A percentile compares a stretch with the other conserved stretches of the same genome.
These are phyloP conservation scores for Pheosia gnoma DNA, from an alignment of 2,888 invertebrate genomes.

Conservation along the genomic window DNA sequence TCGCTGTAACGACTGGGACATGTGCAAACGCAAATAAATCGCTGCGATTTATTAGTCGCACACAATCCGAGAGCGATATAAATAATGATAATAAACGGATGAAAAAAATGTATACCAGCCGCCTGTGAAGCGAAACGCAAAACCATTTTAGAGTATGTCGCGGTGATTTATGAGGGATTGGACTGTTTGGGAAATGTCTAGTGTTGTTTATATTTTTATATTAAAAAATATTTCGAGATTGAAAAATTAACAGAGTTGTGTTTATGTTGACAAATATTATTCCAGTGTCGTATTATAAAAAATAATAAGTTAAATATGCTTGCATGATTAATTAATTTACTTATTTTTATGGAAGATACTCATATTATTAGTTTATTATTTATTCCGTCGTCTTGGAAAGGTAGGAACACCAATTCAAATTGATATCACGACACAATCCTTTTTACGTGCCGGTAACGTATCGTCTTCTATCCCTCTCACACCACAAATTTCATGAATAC, in stretches of 20 bases:
- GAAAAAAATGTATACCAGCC: conserved; percentile 53
- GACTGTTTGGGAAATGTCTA: conserved; percentile 10
- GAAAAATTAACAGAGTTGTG: not conserved
- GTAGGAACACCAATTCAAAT: too few relatives aligned
- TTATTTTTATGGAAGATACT: too few relatives aligned
- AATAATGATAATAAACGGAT: conserved; percentile 63
- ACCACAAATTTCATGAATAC: too few relatives aligned
- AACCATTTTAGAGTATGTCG: conserved; percentile 32
- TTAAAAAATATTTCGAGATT: not conserved
- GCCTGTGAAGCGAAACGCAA: conserved; percentile 40
- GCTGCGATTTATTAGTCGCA: conserved; percentile 48
- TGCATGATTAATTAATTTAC: too few relatives aligned
- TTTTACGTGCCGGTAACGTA: too few relatives aligned
- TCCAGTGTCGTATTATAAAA: too few relatives aligned
- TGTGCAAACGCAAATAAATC: conserved; percentile 59
- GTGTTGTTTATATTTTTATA: not conserved
- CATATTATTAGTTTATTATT: too few relatives aligned
- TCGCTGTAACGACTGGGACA: conserved; percentile 45
- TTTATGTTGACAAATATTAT: too few relatives aligned
- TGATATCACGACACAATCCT: too few relatives aligned
- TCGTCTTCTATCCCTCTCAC: too few relatives aligned
- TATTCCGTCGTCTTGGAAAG: too few relatives aligned
- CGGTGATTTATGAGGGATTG: conserved; percentile 14
- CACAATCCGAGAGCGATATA: conserved; percentile 49
- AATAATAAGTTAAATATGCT: too few relatives aligned